Percentiles rank a stretch among this genome's conserved stretches.
phyloP scores from a whole-genome alignment of 2,888 invertebrate species.

The Epinotia brunnichana region DNA sequence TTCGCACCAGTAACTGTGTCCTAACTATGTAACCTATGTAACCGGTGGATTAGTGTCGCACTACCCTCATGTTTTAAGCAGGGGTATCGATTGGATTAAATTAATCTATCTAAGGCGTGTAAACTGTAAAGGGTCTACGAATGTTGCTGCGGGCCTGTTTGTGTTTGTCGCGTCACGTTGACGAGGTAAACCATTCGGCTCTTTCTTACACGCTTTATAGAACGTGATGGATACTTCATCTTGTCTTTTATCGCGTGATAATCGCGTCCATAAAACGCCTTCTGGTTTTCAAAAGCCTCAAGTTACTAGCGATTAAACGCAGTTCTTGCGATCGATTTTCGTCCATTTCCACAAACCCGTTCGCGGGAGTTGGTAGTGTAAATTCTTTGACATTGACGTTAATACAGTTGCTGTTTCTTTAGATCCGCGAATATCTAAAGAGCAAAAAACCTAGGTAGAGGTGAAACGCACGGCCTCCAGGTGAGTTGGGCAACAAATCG shows the following conservation, averaged over 20 bases:
- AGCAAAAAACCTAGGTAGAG: conserved; percentile 66
- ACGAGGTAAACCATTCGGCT: not conserved
- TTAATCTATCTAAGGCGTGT: conserved; percentile 51
- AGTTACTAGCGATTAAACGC: not conserved
- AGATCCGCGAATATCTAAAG: conserved; percentile 50
- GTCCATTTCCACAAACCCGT: not conserved
- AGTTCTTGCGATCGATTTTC: not conserved
- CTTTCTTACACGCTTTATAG: not conserved
- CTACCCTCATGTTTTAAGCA: conserved; percentile 47
- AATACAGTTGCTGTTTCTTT: too few species aligned
- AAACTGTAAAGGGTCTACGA: not conserved
- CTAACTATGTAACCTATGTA: conserved; percentile 30
- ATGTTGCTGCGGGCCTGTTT: not conserved
- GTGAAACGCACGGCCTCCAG: conserved; percentile 72
- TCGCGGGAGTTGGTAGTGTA: not conserved
- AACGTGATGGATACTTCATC: not conserved
- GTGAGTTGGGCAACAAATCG: conserved; percentile 71
- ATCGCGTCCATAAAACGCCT: not conserved
- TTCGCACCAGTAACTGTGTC: conserved; percentile 13
- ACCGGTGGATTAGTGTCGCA: conserved; percentile 25
- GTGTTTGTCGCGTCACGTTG: not conserved
- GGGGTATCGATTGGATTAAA: conserved; percentile 53
- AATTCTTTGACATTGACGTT: not conserved
- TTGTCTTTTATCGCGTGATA: not conserved
- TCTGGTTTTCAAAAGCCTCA: not conserved